Evolutionary conservation across 2,888 invertebrate genomes (phyloP), one percentile per base, ranked within the genome.

Genomic region (Elgonia sp.): DNA sequence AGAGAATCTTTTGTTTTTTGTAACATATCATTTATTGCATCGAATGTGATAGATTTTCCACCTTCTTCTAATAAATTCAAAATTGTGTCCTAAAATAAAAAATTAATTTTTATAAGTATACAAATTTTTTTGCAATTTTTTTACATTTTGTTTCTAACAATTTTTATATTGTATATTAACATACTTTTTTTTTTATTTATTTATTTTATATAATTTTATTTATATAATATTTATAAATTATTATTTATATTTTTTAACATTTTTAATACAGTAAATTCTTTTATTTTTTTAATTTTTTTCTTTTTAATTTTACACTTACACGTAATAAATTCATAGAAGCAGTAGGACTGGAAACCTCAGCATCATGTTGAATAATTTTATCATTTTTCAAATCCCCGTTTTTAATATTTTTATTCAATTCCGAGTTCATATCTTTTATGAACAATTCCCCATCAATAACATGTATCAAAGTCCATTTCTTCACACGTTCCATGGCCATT

Each of bases 391-490:
- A 39, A 8, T 87, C 76, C 37, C 73, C 86, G 40, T 79, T 91
- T 55, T 91, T 92, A 18, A 90, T 84, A 50, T 90, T 86, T 89
- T 91, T 92, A 55, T 89, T 92, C 18, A 92, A 82, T 84, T 93
- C 93, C 1, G 88, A 8, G 46, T 92, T 91, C 90, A 94, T 93
- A 62, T 94, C 93, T 82, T 94, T 94, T 0, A 92, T 88, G 60
- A 93, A 94, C 12, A 93, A 85, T 0, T 92, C 91, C 21, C 89
- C 90, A 16, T 92, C 92, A 14, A 92, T 90, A 29, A 93, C 90
- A 53, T 96, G 96, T 0, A 95, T 94, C 21, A 95, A 93, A 1
- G 95, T 94, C 96, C 96, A 97, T 42, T 96, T 95, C 62, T 95
- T 93, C 29, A 96, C 95, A 72, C 96, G 95, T 18, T 95, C 95